Evolutionary conservation across 2,797 vertebrate species (phyloP), one percentile per base, ranked within the genome.

Genomic region (Atherinosoma microstoma): DNA sequence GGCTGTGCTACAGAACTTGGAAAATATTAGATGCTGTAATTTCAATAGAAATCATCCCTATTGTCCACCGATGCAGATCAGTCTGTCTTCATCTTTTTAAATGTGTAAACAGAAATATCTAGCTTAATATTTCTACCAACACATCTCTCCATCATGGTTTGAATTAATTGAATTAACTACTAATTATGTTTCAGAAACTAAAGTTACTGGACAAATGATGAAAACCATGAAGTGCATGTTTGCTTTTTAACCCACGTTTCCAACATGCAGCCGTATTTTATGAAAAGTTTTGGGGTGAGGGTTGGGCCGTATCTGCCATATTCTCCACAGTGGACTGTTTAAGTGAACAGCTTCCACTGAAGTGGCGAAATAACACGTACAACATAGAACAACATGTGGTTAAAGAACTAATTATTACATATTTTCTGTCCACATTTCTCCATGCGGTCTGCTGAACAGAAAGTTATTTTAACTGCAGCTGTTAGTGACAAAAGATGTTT

Each of bases 101-200:
- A 45, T n/a, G 45, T 51, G n/a, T 24, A 24, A 16, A 56, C 27
- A 2, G 29, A 32, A 29, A 18, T 29, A 56, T 56, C 4, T 56
- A 18, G 7, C 49, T 30, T 49, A 49, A 49, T 49, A 22, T 49
- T 49, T 49, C 27, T 29, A 67, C 10, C 27, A 67, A 27, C n/a
- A 40, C 42, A 59, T 60, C 16, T 73, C 3, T 58, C 18, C 15
- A 10, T 34, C 42, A 42, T 75, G 16, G 64, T 70, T 78, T 65
- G 4, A 67, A 64, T 73, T 68, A 24, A 63, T 82, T 70, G 8
- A 72, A 22, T 67, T 42, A 76, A 73, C 57, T 27, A 71, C 70
- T 83, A 73, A 75, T 84, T n/a, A 67, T 47, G 13, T 70, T 54
- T 29, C 34, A 29, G n/a, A 65, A 64, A 30, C 1, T 20, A 45